These are phyloP conservation scores for Xiphophorus birchmanni DNA, from an alignment of 2,797 vertebrate genomes.

Conservation along the genomic window DNA sequence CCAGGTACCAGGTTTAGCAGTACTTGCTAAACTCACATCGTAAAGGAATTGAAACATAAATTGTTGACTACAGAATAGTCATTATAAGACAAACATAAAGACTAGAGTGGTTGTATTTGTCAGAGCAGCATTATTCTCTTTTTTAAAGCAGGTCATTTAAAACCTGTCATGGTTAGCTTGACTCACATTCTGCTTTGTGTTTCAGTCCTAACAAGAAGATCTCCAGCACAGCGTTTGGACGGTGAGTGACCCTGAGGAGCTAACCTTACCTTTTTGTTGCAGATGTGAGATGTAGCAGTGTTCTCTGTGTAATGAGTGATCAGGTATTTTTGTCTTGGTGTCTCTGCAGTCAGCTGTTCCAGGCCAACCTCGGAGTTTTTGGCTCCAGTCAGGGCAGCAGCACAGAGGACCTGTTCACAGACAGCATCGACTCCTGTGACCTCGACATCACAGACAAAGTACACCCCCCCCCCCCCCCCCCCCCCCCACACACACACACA, in stretches of 20 bases:
- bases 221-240: slow-evolving; percentile 94
- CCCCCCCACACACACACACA: neutral
- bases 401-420: slow-evolving; percentile 94
- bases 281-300: neutral
- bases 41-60: neutral
- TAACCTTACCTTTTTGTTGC: neutral
- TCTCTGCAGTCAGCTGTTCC: slow-evolving; percentile 90
- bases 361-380: slow-evolving; percentile 88
- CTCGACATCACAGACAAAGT: slow-evolving; percentile 97
- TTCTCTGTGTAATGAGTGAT: neutral
- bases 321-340: neutral
- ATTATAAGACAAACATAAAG: neutral
- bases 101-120: neutral
- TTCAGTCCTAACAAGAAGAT: slow-evolving; percentile 95
- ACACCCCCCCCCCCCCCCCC: slow-evolving; percentile 3
- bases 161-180: neutral
- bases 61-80: neutral
- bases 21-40: neutral
- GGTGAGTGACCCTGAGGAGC: slow-evolving; percentile 78
- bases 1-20: slow-evolving; percentile 6
- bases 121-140: neutral
- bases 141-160: neutral
- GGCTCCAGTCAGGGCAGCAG: slow-evolving; percentile 92
- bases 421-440: slow-evolving; percentile 95
- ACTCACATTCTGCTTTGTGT: slow-evolving; percentile 28